These are phyloP conservation scores for Parnassius glacialis DNA, from an alignment of 2,888 invertebrate species.

Conservation along the genomic window DNA sequence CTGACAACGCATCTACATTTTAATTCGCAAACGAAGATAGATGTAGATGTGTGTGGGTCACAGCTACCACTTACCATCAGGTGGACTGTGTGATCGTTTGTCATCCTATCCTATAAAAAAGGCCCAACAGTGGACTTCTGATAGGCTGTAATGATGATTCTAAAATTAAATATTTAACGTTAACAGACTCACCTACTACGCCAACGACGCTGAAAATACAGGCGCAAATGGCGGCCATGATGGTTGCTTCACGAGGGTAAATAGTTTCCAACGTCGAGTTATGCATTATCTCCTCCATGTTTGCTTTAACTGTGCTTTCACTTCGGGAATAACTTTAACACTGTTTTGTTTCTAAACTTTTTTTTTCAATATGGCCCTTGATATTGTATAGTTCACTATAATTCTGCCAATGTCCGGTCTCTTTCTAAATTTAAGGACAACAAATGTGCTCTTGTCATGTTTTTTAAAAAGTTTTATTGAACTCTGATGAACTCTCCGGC, in stretches of 20 bases:
- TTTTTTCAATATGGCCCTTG: too few species aligned
- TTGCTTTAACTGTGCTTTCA: conserved; percentile 19
- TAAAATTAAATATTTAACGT: neutral
- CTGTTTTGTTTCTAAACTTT: neutral
- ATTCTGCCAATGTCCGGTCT: too few species aligned
- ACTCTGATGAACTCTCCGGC: neutral
- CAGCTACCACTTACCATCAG: too few species aligned
- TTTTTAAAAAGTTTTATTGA: neutral
- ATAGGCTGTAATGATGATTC: too few species aligned
- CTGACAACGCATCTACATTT: too few species aligned
- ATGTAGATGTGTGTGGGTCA: too few species aligned
- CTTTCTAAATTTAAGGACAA: neutral
- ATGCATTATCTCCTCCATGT: conserved; percentile 46
- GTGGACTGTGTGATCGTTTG: too few species aligned
- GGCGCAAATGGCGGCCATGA: conserved; percentile 89
- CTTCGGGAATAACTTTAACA: conserved; percentile 7
- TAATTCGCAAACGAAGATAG: too few species aligned
- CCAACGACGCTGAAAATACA: conserved; percentile 90
- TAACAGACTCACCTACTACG: conserved; percentile 84
- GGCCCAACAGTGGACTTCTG: too few species aligned
- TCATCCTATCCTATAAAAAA: too few species aligned
- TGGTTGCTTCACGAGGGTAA: conserved; percentile 87
- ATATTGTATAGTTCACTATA: too few species aligned
- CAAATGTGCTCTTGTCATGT: neutral
- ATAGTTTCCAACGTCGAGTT: conserved; percentile 48